Conservation (phyloP, 2,888 invertebrate genomes). For the Atethmia centrago region DNA sequence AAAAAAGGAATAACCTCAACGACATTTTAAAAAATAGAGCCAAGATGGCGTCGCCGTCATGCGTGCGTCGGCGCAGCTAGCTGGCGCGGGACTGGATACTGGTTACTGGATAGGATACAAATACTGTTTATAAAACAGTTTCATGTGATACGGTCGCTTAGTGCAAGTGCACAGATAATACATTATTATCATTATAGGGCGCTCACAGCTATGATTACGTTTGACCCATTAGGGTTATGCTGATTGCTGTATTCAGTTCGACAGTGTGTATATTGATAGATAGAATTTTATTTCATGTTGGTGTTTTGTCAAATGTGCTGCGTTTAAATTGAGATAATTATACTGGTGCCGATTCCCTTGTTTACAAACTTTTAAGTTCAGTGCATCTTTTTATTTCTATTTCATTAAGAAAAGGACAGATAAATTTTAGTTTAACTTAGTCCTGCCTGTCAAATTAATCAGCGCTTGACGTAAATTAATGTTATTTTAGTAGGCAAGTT, state of each 20-base stretch:
- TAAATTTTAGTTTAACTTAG: too few species aligned
- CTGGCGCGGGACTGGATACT: slow-evolving; percentile 46
- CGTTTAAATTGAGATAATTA: too few species aligned
- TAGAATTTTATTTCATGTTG: not conserved
- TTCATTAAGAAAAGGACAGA: too few species aligned
- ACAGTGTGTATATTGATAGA: too few species aligned
- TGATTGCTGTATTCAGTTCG: not conserved
- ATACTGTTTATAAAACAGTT: slow-evolving; percentile 18
- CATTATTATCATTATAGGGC: slow-evolving; percentile 16
- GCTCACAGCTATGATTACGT: not conserved
- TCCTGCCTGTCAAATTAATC: too few species aligned
- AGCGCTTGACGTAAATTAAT: too few species aligned
- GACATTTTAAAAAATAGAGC: slow-evolving; percentile 41
- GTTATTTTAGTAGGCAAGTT: too few species aligned
- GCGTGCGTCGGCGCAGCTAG: slow-evolving; percentile 45
- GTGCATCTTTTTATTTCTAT: too few species aligned
- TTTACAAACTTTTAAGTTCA: too few species aligned
- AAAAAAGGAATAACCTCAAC: slow-evolving; percentile 71
- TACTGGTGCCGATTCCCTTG: too few species aligned
- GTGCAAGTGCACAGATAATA: slow-evolving; percentile 6
- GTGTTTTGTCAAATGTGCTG: not conserved
- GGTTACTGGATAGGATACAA: too few species aligned
- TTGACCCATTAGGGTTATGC: slow-evolving; percentile 31
- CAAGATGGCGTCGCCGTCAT: not conserved
- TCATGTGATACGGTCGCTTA: not conserved